phyloP scores from a whole-genome alignment of 1,140 invertebrate genomes.

The Plutomurus gul region DNA sequence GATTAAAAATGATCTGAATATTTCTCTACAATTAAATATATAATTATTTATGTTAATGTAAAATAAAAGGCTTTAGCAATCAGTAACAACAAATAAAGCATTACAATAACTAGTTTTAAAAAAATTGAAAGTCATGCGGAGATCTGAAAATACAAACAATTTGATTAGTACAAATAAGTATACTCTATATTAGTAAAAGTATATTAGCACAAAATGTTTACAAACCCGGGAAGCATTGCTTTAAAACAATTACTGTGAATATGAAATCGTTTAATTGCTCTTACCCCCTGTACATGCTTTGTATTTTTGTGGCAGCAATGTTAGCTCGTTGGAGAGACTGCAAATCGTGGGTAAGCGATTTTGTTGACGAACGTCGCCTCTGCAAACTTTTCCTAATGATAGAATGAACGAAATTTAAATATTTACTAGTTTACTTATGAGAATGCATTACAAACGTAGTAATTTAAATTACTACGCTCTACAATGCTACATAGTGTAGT shows the following conservation, averaged over 20 bases:
- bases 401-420: background rate
- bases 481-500: no score
- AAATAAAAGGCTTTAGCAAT: no score
- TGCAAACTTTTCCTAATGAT: slow-evolving; percentile 14
- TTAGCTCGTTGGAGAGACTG: slow-evolving; percentile 7
- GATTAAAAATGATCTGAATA: no score
- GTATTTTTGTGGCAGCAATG: slow-evolving; percentile 73
- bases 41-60: no score
- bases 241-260: background rate
- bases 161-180: no score
- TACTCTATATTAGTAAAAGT: no score
- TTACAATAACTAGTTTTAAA: no score
- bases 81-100: no score
- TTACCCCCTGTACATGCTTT: slow-evolving; percentile 72
- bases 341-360: background rate
- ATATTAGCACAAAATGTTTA: background rate
- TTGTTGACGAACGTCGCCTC: slow-evolving; percentile 31
- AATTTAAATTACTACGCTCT: background rate
- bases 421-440: background rate
- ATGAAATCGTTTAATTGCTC: slow-evolving; percentile 56
- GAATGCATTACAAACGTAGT: background rate
- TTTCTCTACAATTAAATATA: no score
- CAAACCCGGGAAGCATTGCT: background rate
- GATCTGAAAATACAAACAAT: no score
- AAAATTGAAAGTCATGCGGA: no score